Conservation (phyloP, 2,888 invertebrate species). For the Hirtodrosophila confusa region DNA sequence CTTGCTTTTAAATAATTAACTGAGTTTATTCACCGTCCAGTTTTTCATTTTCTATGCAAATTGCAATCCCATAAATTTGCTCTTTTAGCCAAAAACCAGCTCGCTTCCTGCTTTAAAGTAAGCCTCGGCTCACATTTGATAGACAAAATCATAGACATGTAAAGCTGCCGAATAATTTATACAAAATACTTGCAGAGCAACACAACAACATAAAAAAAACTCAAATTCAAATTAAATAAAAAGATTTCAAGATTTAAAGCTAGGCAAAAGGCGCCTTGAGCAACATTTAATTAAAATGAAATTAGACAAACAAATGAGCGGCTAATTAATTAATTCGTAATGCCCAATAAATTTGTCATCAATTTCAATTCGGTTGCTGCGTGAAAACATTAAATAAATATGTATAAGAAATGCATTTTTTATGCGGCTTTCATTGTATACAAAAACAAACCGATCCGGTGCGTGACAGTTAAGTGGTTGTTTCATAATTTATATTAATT, state of each 20-base stretch:
- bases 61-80: conserved; percentile 41
- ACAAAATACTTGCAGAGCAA: conserved; percentile 31
- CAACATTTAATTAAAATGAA: conserved; percentile 57
- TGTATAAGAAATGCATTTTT: conserved; percentile 37
- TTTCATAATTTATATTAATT: conserved; percentile 57
- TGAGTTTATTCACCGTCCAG: conserved; percentile 8
- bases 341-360: conserved; percentile 70
- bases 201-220: background rate
- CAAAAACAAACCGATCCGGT: conserved; percentile 20
- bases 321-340: conserved; percentile 71
- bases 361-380: conserved; percentile 53
- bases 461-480: conserved; percentile 15
- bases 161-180: conserved; percentile 32
- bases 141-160: conserved; percentile 8
- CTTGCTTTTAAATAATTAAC: too few species aligned
- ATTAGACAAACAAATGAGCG: conserved; percentile 64
- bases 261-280: conserved; percentile 6
- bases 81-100: conserved; percentile 12
- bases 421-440: conserved; percentile 1
- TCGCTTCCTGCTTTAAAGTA: conserved; percentile 20
- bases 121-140: conserved; percentile 12
- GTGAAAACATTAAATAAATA: conserved; percentile 27
- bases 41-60: conserved; percentile 52
- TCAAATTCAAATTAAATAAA: conserved; percentile 3
- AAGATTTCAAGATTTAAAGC: conserved; percentile 8